phyloP scores from a whole-genome alignment of 2,888 invertebrate genomes.

The Malacosoma neustria region DNA sequence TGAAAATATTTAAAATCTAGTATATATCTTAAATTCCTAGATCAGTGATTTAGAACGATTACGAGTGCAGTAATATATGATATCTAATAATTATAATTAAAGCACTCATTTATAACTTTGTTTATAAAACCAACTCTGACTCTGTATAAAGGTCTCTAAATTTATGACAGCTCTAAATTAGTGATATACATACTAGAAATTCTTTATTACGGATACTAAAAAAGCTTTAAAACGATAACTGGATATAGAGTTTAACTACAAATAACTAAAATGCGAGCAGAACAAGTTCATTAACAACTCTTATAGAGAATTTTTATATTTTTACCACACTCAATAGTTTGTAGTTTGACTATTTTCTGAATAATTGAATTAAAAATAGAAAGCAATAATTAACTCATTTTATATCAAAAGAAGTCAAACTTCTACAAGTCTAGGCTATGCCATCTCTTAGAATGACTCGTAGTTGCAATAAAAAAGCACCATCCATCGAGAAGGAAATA shows the following conservation, averaged over 20 bases:
- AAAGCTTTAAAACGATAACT: slow-evolving; percentile 18
- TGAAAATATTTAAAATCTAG: slow-evolving; percentile 59
- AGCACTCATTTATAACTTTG: slow-evolving; percentile 65
- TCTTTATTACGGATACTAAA: slow-evolving; percentile 23
- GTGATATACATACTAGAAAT: slow-evolving; percentile 46
- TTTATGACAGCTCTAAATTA: slow-evolving; percentile 58
- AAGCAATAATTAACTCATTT: background rate
- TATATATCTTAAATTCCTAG: slow-evolving; percentile 68
- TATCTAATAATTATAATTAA: slow-evolving; percentile 60
- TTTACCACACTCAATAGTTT: background rate
- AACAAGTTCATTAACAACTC: slow-evolving; percentile 4
- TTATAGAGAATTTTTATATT: background rate
- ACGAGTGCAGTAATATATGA: slow-evolving; percentile 57
- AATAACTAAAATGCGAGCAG: slow-evolving; percentile 20
- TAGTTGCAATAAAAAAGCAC: slow-evolving; percentile 51
- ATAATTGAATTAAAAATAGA: background rate
- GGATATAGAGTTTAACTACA: slow-evolving; percentile 2
- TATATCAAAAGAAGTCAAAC: slow-evolving; percentile 45
- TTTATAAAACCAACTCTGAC: slow-evolving; percentile 57
- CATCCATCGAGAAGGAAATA: slow-evolving; percentile 50
- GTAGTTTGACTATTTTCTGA: background rate
- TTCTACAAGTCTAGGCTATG: slow-evolving; percentile 70
- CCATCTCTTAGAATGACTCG: slow-evolving; percentile 32
- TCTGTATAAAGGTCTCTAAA: slow-evolving; percentile 55
- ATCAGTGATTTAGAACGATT: slow-evolving; percentile 38